Evolutionary conservation across 2,888 invertebrate species (phyloP).

Genomic region (Emmelina monodactyla): DNA sequence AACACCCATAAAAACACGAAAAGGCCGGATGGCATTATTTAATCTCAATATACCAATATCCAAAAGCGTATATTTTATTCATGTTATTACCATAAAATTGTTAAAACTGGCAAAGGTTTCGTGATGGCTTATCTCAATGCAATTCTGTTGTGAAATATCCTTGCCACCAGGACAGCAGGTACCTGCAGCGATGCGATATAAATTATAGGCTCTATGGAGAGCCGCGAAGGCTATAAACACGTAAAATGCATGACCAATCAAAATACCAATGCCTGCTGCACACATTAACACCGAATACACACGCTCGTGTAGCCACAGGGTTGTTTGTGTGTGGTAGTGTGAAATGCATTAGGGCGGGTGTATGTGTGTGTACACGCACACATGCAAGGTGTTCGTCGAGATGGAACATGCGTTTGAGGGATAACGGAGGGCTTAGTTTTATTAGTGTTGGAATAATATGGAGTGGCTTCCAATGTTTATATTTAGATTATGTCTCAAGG

Average conservation of each 20-base stretch:
- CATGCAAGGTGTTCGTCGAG: constrained; percentile 37
- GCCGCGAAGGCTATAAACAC: constrained; percentile 54
- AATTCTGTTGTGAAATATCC: constrained; percentile 28
- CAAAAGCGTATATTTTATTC: background rate
- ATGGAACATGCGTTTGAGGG: constrained; percentile 61
- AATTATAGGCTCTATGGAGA: constrained; percentile 55
- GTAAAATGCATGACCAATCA: constrained; percentile 67
- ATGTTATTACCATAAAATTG: background rate
- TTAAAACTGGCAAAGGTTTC: background rate
- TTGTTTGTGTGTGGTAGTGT: constrained; percentile 22
- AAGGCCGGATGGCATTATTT: background rate
- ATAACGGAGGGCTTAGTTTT: constrained; percentile 61
- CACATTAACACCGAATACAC: constrained; percentile 21
- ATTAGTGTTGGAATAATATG: constrained; percentile 29
- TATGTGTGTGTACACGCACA: constrained; percentile 32
- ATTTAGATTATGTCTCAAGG: too few relatives aligned
- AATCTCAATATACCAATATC: constrained; percentile 1
- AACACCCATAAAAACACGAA: too few relatives aligned
- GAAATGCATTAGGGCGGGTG: constrained; percentile 33
- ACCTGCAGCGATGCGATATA: constrained; percentile 32
- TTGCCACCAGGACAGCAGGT: constrained; percentile 30
- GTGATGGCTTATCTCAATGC: constrained; percentile 28
- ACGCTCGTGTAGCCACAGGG: constrained; percentile 14
- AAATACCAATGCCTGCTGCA: constrained; percentile 61
- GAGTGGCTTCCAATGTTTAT: constrained; percentile 23